Evolutionary conservation across 2,797 vertebrate species (phyloP), one percentile per base, ranked within the genome.

Genomic region (Myiotriccus ornatus): DNA sequence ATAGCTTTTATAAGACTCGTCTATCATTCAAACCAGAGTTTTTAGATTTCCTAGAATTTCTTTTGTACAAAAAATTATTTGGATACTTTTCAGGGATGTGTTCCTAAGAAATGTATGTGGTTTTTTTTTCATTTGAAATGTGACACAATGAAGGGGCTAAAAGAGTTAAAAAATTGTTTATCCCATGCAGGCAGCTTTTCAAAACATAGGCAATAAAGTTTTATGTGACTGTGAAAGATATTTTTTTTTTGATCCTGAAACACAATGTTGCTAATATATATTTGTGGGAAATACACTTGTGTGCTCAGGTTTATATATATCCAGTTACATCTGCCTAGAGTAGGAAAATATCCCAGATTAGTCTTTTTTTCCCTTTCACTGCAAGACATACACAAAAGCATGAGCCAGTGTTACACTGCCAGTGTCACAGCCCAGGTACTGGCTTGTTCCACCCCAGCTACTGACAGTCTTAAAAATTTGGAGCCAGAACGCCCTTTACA

Each of bases 331-430:
- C 25, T 77, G 18, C 25, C 25, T 55, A 11, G 35, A 63, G 47
- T 14, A 44, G 22, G 34, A 27, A 62, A 39, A 76, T 32, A 59
- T 0, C 14, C 12, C 19, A 21, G 23, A 34, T 37, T 13, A 34
- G 28, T n/a, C 13, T 63, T 91, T 70, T 70, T 32, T 2, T 9
- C 34, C 7, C 16, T 10, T 13, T 11, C 46, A 30, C 16, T 49
- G 12, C 30, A 62, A 57, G 28, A 12, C 6, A 18, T 5, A 8
- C 0, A 2, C 25, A 35, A 64, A 75, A 56, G 6, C 53, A 14
- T 0, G 0, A 84, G 14, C 4, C 56, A 47, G 11, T 55, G 44
- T n/a, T 50, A 15, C 4, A 7, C 4, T 30, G 17, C 7, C 25
- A 34, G 1, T 24, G 46, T 23, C 55, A 37, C 39, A 55, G 35